Conservation (phyloP, 2,113 vertebrate species). For the Anarhynchus alexandrinus region DNA sequence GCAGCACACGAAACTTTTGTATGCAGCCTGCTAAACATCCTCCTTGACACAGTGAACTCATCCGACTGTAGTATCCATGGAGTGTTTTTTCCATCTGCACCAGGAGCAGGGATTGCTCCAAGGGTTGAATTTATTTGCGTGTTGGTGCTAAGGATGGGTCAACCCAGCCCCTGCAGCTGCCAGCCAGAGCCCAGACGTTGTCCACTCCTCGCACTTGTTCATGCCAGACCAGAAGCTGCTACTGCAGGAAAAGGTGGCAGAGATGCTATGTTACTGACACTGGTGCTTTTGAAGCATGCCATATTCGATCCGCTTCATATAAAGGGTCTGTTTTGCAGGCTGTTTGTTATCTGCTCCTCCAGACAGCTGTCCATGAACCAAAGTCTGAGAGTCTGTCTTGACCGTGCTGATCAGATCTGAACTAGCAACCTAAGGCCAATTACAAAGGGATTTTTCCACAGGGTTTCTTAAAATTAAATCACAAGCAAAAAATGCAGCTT, state of each 20-base stretch:
- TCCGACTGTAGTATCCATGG: background rate
- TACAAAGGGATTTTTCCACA: slow-evolving; percentile 3
- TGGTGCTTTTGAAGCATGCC: background rate
- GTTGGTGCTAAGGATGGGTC: background rate
- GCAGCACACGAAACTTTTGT: background rate
- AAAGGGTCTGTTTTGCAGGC: background rate
- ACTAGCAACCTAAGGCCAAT: background rate
- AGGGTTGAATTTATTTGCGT: background rate
- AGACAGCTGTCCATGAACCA: background rate
- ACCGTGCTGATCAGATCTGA: background rate
- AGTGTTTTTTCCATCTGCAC: background rate
- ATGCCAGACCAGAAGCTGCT: background rate
- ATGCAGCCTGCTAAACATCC: background rate
- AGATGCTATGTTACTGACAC: background rate
- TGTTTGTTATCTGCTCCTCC: background rate
- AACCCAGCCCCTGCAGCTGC: background rate
- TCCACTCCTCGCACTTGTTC: background rate
- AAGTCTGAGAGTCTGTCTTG: background rate
- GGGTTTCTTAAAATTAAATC: slow-evolving; percentile 25
- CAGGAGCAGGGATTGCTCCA: background rate
- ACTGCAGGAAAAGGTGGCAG: background rate
- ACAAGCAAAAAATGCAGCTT: slow-evolving; percentile 37
- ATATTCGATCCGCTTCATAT: accelerated
- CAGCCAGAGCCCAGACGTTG: background rate
- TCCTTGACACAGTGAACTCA: background rate